These are phyloP conservation scores for Microcebus murinus DNA, from an alignment of 2,113 vertebrate species.

Conservation along the genomic window DNA sequence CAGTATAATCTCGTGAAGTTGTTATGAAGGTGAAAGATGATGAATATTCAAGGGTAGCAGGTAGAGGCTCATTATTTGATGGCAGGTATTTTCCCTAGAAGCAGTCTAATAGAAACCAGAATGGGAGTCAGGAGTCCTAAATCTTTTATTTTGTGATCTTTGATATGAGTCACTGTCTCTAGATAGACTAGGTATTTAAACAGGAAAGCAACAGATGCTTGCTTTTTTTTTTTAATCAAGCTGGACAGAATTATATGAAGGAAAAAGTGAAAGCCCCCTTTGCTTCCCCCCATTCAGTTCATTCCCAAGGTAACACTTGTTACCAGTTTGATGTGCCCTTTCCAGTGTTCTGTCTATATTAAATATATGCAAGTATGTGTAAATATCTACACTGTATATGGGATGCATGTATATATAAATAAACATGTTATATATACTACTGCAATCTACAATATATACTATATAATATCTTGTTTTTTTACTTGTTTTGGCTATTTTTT, in stretches of 20 bases:
- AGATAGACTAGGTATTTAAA: neutral
- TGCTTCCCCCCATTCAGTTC: neutral
- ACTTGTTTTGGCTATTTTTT: constrained; percentile 7
- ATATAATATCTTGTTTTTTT: neutral
- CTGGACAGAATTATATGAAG: neutral
- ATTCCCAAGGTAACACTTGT: neutral
- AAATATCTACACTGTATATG: neutral
- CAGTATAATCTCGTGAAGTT: neutral
- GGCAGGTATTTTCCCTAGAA: neutral
- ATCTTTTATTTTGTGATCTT: neutral
- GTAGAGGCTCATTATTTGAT: neutral
- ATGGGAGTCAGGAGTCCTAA: neutral
- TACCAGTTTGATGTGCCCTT: neutral
- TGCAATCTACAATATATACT: neutral
- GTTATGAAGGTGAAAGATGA: constrained; percentile 9
- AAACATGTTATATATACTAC: neutral
- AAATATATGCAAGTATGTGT: neutral
- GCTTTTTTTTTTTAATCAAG: neutral
- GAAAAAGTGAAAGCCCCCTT: neutral
- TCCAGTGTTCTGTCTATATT: neutral
- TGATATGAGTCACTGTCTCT: neutral
- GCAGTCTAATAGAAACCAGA: neutral
- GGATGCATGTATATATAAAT: neutral
- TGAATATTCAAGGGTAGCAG: neutral
- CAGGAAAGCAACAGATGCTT: neutral